Conservation (phyloP, 2,888 invertebrate genomes). For the Dorcus hopei region DNA sequence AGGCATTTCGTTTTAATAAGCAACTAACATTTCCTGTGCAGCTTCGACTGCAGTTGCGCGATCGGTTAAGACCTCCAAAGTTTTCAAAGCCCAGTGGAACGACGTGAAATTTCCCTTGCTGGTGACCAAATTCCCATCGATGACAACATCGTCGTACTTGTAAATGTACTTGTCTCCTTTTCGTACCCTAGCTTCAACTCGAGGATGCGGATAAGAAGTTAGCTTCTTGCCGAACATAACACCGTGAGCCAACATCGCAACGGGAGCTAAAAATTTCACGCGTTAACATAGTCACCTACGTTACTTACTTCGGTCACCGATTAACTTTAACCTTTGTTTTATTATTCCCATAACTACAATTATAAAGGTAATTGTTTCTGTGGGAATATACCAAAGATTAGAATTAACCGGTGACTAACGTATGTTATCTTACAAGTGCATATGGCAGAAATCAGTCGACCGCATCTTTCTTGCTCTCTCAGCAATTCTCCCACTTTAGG, state of each 20-base stretch:
- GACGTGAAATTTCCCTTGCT: conserved; percentile 89
- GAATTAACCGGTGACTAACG: no score
- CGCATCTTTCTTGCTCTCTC: conserved; percentile 26
- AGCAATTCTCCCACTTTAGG: conserved; percentile 24
- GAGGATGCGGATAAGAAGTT: conserved; percentile 23
- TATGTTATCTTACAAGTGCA: conserved; percentile 23
- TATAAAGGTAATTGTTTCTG: no score
- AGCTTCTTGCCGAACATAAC: conserved; percentile 24
- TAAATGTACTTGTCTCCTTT: conserved; percentile 28
- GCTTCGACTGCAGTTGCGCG: conserved; percentile 66
- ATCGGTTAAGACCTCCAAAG: conserved; percentile 70
- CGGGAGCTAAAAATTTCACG: conserved; percentile 20
- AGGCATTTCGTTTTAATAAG: conserved; percentile 1
- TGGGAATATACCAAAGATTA: no score
- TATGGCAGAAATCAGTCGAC: conserved; percentile 25
- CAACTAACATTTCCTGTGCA: conserved; percentile 66
- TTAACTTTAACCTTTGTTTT: no score
- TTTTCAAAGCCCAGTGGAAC: conserved; percentile 79
- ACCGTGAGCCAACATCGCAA: conserved; percentile 25
- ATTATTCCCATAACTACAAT: no score
- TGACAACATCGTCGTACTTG: conserved; percentile 39
- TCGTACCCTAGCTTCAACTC: conserved; percentile 22
- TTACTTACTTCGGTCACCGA: no score
- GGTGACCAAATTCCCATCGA: conserved; percentile 66
- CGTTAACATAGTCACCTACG: no score